phyloP scores from a whole-genome alignment of 2,797 vertebrate species.

The Chelidonichthys spinosus region DNA sequence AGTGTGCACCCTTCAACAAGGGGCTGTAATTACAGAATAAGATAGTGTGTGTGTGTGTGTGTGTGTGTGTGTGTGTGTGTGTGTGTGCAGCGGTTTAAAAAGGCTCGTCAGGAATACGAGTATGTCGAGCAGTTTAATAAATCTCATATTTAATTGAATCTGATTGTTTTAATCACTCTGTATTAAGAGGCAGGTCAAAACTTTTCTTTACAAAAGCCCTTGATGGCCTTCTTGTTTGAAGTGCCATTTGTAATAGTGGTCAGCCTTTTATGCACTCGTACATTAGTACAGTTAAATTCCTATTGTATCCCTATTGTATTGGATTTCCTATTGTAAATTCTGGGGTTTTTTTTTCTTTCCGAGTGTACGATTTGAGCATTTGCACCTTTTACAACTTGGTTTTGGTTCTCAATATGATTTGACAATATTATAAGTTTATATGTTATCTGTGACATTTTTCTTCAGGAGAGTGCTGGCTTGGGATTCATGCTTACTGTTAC shows the following conservation, averaged over 20 bases:
- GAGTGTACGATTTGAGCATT: conserved; percentile 8
- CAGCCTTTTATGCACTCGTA: conserved; percentile 80
- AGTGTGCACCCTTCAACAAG: conserved; percentile 73
- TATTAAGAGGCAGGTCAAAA: conserved; percentile 84
- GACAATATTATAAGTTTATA: neutral
- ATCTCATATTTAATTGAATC: conserved; percentile 85
- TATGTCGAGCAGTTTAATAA: conserved; percentile 67
- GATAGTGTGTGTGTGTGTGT: conserved; percentile 69
- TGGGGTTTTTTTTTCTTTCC: neutral
- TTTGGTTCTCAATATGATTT: conserved; percentile 7
- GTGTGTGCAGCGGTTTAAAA: conserved; percentile 55
- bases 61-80: conserved; percentile 40
- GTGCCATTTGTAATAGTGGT: conserved; percentile 79
- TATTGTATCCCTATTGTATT: too few species aligned
- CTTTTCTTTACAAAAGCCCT: conserved; percentile 83
- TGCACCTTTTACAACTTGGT: neutral
- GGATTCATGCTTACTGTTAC: neutral
- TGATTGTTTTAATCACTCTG: conserved; percentile 86
- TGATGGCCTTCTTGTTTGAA: conserved; percentile 81
- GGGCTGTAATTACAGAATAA: conserved; percentile 79
- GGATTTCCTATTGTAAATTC: conserved; percentile 65
- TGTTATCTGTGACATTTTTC: neutral
- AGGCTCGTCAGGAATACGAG: conserved; percentile 64
- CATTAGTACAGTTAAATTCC: conserved; percentile 74
- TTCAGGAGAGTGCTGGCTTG: neutral